Evolutionary conservation across 2,888 invertebrate species (phyloP), one percentile per base, ranked within the genome.

Genomic region (Ditylenchus weischeri): DNA sequence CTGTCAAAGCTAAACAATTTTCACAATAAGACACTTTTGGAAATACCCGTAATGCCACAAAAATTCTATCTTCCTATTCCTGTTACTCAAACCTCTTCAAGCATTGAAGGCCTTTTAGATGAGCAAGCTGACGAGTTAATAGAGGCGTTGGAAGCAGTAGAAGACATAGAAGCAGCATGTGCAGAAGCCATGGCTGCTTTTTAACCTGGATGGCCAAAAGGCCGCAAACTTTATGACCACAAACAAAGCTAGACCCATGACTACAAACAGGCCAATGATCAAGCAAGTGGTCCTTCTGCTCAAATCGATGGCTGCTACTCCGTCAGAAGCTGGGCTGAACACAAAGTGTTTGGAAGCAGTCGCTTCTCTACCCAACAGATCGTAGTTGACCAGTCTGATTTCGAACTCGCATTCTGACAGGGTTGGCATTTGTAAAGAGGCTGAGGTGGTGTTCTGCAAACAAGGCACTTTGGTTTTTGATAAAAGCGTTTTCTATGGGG

Each of bases 361-460:
- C 15, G 67, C 65, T 19, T 67, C 67, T 15, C 66, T 57, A 10
- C 67, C 67, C 21, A 67, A 57, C 36, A 67, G 43, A 43, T 67
- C 67, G 49, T 67, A 67, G 29, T 60, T 54, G 35, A 59, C 57
- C 35, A 80, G 69, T 29, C 75, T 71, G 64, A 80, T 68, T 64
- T 75, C 66, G 67, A 75, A 78, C 61, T 80, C 78, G 72, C 80
- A 80, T 29, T 74, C 66, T 19, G 70, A 66, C 18, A 62, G 59
- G 11, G 68, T 59, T 4, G 75, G 74, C 38, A 79, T 69, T 8
- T 63, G 57, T 29, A 78, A 57, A 19, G 71, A 68, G 36, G 73
- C 72, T 11, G 67, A 72, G 18, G 74, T 76, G 5, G 76, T 65
- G 21, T 73, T 70, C 75, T 78, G 64, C 66, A 72, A 74, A 54